phyloP scores from a whole-genome alignment of 2,113 vertebrate genomes.

The Indicator indicator region DNA sequence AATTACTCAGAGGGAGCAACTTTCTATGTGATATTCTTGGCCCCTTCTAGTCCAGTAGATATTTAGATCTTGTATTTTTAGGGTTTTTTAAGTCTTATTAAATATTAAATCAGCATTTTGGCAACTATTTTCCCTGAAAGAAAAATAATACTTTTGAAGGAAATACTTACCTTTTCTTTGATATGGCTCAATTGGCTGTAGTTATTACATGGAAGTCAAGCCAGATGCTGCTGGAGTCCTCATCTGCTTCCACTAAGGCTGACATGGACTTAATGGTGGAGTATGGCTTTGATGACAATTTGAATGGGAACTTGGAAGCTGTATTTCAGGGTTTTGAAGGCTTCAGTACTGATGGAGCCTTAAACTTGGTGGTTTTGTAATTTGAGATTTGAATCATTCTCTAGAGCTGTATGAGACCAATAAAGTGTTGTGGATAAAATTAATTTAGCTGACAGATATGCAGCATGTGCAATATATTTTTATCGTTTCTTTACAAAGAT shows the following conservation, averaged over 20 bases:
- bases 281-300: conserved; percentile 63
- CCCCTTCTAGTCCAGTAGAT: background rate
- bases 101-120: conserved; percentile 8
- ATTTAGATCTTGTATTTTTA: background rate
- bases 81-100: background rate
- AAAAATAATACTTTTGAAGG: conserved; percentile 27
- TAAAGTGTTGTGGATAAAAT: conserved; percentile 47
- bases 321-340: conserved; percentile 40
- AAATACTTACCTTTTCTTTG: conserved; percentile 40
- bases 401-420: conserved; percentile 30
- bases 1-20: background rate
- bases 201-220: conserved; percentile 50
- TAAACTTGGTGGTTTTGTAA: conserved; percentile 59
- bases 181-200: conserved; percentile 11
- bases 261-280: conserved; percentile 50
- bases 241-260: conserved; percentile 68
- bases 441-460: conserved; percentile 54
- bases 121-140: conserved; percentile 6
- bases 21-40: background rate
- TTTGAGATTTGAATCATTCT: conserved; percentile 59
- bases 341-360: conserved; percentile 15
- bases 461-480: conserved; percentile 45
- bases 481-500: conserved; percentile 47
- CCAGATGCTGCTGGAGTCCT: conserved; percentile 30
- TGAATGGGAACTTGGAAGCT: conserved; percentile 62